These are phyloP conservation scores for Myioborus melanocephalus DNA, from an alignment of 2,797 vertebrate genomes.

Conservation along the genomic window DNA sequence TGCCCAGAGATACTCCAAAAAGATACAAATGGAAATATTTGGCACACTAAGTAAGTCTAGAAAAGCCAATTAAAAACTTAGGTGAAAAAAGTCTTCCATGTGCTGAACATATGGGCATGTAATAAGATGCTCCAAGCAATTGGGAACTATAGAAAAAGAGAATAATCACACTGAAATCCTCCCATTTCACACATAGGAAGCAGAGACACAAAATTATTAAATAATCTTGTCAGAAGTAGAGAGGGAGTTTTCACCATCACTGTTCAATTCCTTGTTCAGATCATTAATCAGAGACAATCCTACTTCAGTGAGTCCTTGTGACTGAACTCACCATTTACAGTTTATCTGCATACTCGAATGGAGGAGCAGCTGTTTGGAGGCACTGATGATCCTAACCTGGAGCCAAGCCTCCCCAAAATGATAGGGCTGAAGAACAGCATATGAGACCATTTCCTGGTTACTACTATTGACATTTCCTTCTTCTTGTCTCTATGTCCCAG, in stretches of 20 bases:
- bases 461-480: neutral
- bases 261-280: neutral
- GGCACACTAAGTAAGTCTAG: neutral
- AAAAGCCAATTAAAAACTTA: neutral
- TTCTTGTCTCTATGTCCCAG: conserved; percentile 3
- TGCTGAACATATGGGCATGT: neutral
- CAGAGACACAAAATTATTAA: neutral
- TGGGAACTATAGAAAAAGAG: neutral
- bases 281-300: neutral
- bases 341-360: neutral
- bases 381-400: neutral
- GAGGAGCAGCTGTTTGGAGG: neutral
- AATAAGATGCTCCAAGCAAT: neutral
- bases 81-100: neutral
- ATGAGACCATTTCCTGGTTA: neutral
- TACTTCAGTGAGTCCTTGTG: neutral
- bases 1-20: neutral
- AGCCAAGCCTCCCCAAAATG: neutral
- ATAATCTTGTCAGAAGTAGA: neutral
- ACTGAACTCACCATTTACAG: neutral
- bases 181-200: neutral
- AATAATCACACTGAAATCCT: neutral
- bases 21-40: neutral
- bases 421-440: neutral
- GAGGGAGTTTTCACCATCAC: neutral